Evolutionary conservation across 2,888 invertebrate genomes (phyloP), one percentile per base, ranked within the genome.

Genomic region (Platycheirus albimanus): DNA sequence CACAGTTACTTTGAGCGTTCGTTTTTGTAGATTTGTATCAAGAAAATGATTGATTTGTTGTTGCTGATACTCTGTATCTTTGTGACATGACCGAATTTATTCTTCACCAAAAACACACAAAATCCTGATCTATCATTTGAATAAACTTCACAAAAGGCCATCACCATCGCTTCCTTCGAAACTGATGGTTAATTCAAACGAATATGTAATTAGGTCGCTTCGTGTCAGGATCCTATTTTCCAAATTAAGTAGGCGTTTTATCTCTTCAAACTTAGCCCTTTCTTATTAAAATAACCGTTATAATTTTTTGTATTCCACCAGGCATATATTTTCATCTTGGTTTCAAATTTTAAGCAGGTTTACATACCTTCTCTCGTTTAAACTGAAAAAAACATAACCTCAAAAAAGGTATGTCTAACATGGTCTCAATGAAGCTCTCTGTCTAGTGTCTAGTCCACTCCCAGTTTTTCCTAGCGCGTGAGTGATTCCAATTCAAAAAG

Each of bases 401-500:
- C 8, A 8, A 8, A 6, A 33, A 7, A 54, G 20, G 54, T 19
- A 20, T 20, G 54, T 36, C 36, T 33, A 54, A 54, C 54, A 20
- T 54, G n/a, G 13, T 17, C 52, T 52, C 24, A 15, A n/a, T n/a
- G n/a, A n/a, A n/a, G n/a, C n/a, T 45, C 17, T 13, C 51, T 17
- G 17, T 52, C 8, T 8, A n/a, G n/a, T 33, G 30, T 33, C 30
- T 8, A 33, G 28, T 41, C 58, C 58, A 41, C 58, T 15, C 58
- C 58, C 58, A 41, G 15, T 38, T 56, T 13, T 8, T 10, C 24
- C 2, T 6, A 6, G 33, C 58, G 58, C 58, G 58, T 58, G 58
- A 58, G 58, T 58, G 41, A 58, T 58, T 58, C 58, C 38, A 24
- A 58, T 58, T 58, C 24, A 41, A 28, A 58, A 24, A 38, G 5